phyloP scores from a whole-genome alignment of 2,113 vertebrate species.

The Microtus montanus region DNA sequence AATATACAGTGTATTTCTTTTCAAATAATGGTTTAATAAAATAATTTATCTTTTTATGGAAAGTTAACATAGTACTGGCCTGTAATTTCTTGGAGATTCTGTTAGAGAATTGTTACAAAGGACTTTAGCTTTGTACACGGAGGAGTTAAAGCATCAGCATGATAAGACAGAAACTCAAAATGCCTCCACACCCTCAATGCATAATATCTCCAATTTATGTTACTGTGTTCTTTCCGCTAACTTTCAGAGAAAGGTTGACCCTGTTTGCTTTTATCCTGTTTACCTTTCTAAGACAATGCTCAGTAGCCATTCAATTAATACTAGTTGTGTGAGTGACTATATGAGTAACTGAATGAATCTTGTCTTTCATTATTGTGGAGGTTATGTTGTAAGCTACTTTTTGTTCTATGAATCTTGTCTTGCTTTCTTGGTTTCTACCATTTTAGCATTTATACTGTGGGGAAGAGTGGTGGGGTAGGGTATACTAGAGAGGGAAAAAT shows the following conservation, averaged over 20 bases:
- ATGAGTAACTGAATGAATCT: neutral
- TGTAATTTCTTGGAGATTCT: constrained; percentile 10
- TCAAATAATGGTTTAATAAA: constrained; percentile 14
- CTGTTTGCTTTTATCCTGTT: neutral
- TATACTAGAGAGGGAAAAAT: neutral
- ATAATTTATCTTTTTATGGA: neutral
- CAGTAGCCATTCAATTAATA: neutral
- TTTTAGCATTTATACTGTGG: neutral
- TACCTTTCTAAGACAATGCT: neutral
- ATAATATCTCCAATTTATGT: neutral
- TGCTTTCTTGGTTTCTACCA: neutral
- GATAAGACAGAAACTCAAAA: neutral
- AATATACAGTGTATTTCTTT: neutral
- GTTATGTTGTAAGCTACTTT: neutral
- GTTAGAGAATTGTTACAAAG: neutral
- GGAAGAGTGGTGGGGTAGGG: neutral
- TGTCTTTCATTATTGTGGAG: neutral
- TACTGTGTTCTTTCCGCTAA: neutral
- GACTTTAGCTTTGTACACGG: neutral
- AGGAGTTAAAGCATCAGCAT: neutral
- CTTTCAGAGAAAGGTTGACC: neutral
- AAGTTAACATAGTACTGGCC: neutral
- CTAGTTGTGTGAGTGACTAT: neutral
- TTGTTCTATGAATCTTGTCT: neutral
- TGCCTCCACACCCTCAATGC: neutral